Conservation (phyloP, 2,797 vertebrate genomes). For the Eremophila alpestris region DNA sequence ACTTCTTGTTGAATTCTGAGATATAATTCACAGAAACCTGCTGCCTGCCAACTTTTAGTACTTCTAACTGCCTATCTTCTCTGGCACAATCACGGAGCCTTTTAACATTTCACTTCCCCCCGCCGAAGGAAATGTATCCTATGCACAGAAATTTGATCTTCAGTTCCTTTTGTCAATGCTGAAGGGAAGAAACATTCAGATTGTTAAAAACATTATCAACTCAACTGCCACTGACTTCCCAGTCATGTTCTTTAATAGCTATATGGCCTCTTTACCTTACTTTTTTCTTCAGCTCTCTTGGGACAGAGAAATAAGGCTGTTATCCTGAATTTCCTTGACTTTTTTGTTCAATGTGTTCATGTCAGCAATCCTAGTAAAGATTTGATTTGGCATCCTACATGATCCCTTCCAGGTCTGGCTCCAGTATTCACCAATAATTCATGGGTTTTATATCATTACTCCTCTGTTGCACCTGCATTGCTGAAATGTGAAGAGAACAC, state of each 20-base stretch:
- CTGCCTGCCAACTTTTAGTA: constrained; percentile 21
- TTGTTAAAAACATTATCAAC: not conserved
- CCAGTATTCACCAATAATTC: not conserved
- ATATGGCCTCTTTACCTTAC: not conserved
- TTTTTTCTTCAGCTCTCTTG: not conserved
- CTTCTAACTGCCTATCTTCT: constrained; percentile 38
- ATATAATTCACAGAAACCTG: constrained; percentile 20
- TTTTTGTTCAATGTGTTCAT: not conserved
- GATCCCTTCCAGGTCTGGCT: not conserved
- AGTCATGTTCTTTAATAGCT: not conserved
- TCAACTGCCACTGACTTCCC: not conserved
- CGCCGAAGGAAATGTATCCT: not conserved
- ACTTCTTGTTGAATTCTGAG: constrained; percentile 7
- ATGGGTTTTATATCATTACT: not conserved
- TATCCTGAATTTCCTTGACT: not conserved
- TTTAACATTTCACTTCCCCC: constrained; percentile 36
- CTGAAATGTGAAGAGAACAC: not conserved
- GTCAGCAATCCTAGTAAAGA: not conserved
- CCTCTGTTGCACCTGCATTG: not conserved
- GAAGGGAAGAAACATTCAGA: constrained; percentile 30
- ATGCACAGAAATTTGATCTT: constrained; percentile 37
- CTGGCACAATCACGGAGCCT: constrained; percentile 10
- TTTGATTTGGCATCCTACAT: not conserved
- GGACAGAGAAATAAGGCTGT: not conserved
- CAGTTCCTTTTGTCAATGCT: constrained; percentile 5